Base-by-base conservation (phyloP, 2,797 vertebrate genomes). In the Todus mexicanus region DNA sequence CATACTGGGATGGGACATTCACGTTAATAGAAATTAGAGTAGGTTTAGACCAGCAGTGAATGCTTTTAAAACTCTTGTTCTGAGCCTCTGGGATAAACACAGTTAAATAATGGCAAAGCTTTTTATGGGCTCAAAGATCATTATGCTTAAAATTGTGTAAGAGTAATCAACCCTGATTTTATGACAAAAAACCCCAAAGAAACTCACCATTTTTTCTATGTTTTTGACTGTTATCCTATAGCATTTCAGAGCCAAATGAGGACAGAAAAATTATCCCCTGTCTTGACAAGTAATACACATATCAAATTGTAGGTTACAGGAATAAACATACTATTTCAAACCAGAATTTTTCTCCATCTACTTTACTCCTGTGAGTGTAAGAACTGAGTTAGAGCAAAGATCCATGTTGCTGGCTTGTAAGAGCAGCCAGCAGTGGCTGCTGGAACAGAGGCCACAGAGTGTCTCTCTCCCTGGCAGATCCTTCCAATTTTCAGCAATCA, bases 111-210 rank as follows among this genome's bases (percentile, higher is more conserved):
- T 73, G 19, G 61, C 18, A 48, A 76, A 73, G 38, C 38, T 90
- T 81, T 95, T 91, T 72, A 78, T 70, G 48, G 45, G 26, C 43
- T 84, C 33, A 86, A 38, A 86, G 89, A 66, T 66, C 31, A 59
- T 74, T 57, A 50, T n/a, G 51, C 19, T 54, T 83, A 50, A 83
- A 64, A 75, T 77, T 75, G 60, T 53, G 23, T 48, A 60, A 50
- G 76, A 42, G 60, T 66, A 84, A 72, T 66, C n/a, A 82, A 14
- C 29, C 20, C 43, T 63, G 50, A 37, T 82, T 86, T 84, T 79
- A 31, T 2, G 8, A 60, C 7, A 65, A 83, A 77, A 81, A 76
- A 33, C 6, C 51, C 56, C 43, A 61, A 23, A 65, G 63, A 47
- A 92, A 75, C 9, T 40, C 40, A 40, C 26, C 8, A 6, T 23